Evolutionary conservation across 2,888 invertebrate species (phyloP), one percentile per base, ranked within the genome.

Genomic region (Seira ritae): DNA sequence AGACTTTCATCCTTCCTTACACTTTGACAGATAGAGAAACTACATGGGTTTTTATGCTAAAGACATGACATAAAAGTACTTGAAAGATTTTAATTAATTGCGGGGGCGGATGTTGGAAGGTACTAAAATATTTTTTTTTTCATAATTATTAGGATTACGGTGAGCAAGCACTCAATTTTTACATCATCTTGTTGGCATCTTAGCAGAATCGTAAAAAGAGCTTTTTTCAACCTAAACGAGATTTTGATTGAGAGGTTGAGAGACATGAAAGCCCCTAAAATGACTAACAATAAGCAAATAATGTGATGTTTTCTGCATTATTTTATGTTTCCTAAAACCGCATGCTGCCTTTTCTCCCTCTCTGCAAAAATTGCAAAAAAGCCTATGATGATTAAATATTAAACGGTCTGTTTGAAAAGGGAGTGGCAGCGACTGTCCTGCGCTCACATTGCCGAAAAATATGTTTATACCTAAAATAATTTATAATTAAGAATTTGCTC

Each of bases 331-430:
- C n/a, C n/a, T n/a, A n/a, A n/a, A n/a, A n/a, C n/a, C n/a, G n/a
- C n/a, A n/a, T n/a, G n/a, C n/a, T n/a, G n/a, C n/a, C n/a, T n/a
- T n/a, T n/a, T n/a, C n/a, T n/a, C n/a, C n/a, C n/a, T n/a, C n/a
- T n/a, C n/a, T n/a, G n/a, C n/a, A n/a, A n/a, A n/a, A n/a, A n/a
- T n/a, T n/a, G n/a, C n/a, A n/a, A n/a, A n/a, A n/a, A n/a, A n/a
- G n/a, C n/a, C n/a, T 72, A 72, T 65, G 42, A 65, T 22, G 62
- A 17, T 65, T 62, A 73, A 42, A 42, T n/a, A n/a, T 72, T 72
- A 73, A 73, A 73, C 73, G 73, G 73, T 73, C 73, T 42, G 65
- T 22, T 8, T 73, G 73, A 65, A 73, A 55, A 71, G 73, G 73
- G 73, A 73, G 73, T 73, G 73, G 65, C 42, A 31, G 37, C 31